Base-by-base conservation (phyloP, 1,140 invertebrate species). In the Apolygus lucorum region DNA sequence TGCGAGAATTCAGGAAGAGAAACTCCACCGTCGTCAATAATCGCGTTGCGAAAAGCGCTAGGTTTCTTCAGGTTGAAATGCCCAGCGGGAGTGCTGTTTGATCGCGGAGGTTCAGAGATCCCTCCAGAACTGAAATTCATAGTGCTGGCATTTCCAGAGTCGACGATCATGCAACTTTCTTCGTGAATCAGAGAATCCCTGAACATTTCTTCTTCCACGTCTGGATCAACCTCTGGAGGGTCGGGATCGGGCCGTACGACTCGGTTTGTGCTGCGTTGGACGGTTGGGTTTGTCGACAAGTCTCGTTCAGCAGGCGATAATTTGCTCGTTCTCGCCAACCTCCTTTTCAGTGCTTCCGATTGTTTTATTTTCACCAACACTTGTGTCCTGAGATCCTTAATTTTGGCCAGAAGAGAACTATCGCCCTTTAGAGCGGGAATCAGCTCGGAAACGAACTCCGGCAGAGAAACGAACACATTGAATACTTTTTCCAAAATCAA, bases 401-500 rank as follows among this genome's bases (percentile, higher is more conserved):
- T 34, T 27, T 70, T 49, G 1, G n/a, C 17, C 17, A 70, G 34
- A 27, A 72, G 67, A 1, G 67, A 62, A 28, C 42, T 42, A 13
- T 70, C 63, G 34, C 70, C 70, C 52, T 70, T 68, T 25, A 72
- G 52, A 28, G 59, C 28, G 4, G 72, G 72, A 13, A 72, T 71
- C 34, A 66, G 49, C 64, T 67, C 54, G 21, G 70, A 63, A 28
- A 72, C 52, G 42, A 66, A 68, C 2, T 65, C 22, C 14, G 72
- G 72, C 24, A 72, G 28, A 42, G 52, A 29, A 11, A 68, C 42
- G 27, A 72, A 63, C 26, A 71, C 68, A 2, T 68, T 49, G 42
- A 71, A 72, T 17, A 52, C 70, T 69, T 71, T 72, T 63, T 71
- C 62, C 26, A 72, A 66, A 24, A 72, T 71, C 21, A 68, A 66